Evolutionary conservation across 2,113 vertebrate species (phyloP).

Genomic region (Numenius arquata): DNA sequence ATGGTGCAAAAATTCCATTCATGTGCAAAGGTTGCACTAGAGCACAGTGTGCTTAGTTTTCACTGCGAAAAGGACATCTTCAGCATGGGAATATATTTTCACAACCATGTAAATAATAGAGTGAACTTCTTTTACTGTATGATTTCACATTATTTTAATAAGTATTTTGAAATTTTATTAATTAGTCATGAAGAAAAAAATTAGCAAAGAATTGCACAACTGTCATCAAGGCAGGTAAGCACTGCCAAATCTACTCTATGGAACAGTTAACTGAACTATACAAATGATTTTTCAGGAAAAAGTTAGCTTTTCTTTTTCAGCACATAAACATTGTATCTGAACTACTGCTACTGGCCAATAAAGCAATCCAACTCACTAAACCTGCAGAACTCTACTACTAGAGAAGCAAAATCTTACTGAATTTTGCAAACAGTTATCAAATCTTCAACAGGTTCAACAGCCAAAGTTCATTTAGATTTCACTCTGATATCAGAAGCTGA

Average conservation of each 20-base stretch:
- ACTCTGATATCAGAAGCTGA: not conserved
- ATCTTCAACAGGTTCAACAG: not conserved
- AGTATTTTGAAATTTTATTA: not conserved
- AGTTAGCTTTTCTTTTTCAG: not conserved
- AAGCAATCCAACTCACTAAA: not conserved
- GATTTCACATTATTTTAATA: not conserved
- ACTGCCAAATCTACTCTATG: not conserved
- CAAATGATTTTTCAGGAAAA: not conserved
- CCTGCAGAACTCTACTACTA: not conserved
- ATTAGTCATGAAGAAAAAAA: not conserved
- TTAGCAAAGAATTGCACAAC: not conserved
- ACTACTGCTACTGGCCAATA: not conserved
- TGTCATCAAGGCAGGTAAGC: not conserved
- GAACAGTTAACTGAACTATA: not conserved
- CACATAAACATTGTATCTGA: not conserved
- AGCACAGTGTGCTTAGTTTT: not conserved
- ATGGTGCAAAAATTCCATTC: not conserved
- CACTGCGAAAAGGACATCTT: not conserved
- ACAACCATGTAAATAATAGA: not conserved
- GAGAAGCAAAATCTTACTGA: not conserved
- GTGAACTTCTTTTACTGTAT: not conserved
- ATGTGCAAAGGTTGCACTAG: not conserved
- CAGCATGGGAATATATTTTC: not conserved
- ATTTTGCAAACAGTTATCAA: not conserved
- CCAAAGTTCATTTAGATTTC: not conserved